A percentile compares a stretch with the other conserved stretches of the same genome.
Conservation (phyloP, 2,888 invertebrate genomes). For the Koerneria pararmatus region DNA sequence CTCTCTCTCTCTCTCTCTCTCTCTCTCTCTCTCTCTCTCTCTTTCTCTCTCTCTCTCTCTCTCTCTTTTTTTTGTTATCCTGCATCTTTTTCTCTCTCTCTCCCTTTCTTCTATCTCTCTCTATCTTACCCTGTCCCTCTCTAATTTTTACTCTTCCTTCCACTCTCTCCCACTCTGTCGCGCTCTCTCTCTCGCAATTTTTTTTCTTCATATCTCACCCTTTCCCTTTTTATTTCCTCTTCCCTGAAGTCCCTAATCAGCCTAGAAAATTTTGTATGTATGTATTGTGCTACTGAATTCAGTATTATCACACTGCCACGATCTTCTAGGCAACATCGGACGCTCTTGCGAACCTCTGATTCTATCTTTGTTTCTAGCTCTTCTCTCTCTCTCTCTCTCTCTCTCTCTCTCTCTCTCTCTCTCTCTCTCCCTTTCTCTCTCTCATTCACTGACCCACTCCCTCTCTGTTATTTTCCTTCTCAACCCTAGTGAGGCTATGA, state of each 20-base stretch:
- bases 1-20: constrained; percentile 21
- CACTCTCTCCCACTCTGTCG: constrained; percentile 2
- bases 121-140: constrained; percentile 4
- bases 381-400: constrained; percentile 21
- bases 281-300: too few relatives aligned
- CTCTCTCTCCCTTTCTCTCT: not conserved
- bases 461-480: not conserved
- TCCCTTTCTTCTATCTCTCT: constrained; percentile 14
- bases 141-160: not conserved
- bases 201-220: not conserved
- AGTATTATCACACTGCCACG: too few relatives aligned
- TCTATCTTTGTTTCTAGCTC: constrained; percentile 17
- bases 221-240: constrained; percentile 5
- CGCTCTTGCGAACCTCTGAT: not conserved
- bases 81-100: not conserved
- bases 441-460: not conserved
- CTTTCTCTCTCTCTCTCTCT: constrained; percentile 13
- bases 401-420: constrained; percentile 7
- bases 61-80: not conserved
- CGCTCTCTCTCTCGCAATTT: not conserved
- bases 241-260: not conserved
- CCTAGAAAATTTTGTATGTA: not conserved
- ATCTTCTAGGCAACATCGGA: too few relatives aligned
- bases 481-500: not conserved
- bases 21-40: constrained; percentile 10